Evolutionary conservation across 2,797 vertebrate genomes (phyloP), one percentile per base, ranked within the genome.

Genomic region (Chromobotia macracanthus): DNA sequence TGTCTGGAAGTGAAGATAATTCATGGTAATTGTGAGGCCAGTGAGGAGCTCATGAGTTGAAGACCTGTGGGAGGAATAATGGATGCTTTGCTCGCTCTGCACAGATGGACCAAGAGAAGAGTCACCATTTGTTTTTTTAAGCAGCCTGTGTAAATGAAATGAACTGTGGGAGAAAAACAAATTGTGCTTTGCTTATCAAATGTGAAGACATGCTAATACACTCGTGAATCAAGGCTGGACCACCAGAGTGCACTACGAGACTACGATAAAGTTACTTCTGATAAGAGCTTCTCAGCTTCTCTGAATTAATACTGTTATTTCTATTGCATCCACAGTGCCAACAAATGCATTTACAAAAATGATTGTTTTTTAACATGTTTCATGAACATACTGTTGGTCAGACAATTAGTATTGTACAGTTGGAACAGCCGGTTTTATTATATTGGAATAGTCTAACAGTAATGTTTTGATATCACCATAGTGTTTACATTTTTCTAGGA

Each of bases 1-100:
- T 88, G 90, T 87, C 86, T 90, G 89, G 88, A 92, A 92, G 89
- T 91, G 90, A 89, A 87, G 89, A 92, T 93, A 92, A 92, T 92
- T 93, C 88, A 89, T 90, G 86, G 81, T 92, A 92, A 91, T 92
- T 91, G 89, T 90, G 81, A 89, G 83, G 83, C 84, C 83, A n/a
- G 80, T 87, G 79, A 61, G 81, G 65, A 85, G 79, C 78, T 80
- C 86, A 25, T 19, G 69, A 82, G 84, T 74, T 85, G 83, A 84
- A 86, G 87, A 86, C 83, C 50, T 1, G 68, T 72, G 84, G 74
- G 84, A 85, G 78, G 80, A 82, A 8, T 56, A 71, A 84, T 69
- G 38, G 69, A 77, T 61, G 19, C 68, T 65, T 79, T n/a, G n/a
- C 48, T 28, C 72, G 66, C 48, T 41, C 75, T 58, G 41, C n/a